Percentiles rank a stretch among this genome's conserved stretches.
Evolutionary conservation across 1,140 invertebrate species (phyloP).

Genomic region (Dendroctonus valens): DNA sequence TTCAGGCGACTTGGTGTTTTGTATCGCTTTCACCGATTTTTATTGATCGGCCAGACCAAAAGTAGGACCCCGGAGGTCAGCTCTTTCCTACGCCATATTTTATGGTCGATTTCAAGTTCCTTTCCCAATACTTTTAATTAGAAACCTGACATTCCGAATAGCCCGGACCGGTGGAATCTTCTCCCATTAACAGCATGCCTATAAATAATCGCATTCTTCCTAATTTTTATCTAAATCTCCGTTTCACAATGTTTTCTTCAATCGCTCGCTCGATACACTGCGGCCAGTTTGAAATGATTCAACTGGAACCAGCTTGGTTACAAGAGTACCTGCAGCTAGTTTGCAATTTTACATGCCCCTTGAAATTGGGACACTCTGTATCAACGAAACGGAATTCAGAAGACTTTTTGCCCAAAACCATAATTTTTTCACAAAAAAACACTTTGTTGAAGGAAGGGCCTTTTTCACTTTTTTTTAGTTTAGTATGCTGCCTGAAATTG

Average conservation of each 20-base stretch:
- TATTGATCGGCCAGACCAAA: slow-evolving; percentile 11
- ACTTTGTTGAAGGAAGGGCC: no score
- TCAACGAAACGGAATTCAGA: no score
- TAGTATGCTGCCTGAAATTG: no score
- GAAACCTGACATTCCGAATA: slow-evolving; percentile 24
- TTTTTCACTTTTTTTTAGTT: no score
- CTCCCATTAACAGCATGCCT: slow-evolving; percentile 27
- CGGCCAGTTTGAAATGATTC: not conserved
- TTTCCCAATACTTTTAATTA: slow-evolving; percentile 31
- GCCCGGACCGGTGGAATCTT: slow-evolving; percentile 21
- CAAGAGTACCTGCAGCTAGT: not conserved
- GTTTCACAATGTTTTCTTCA: slow-evolving; percentile 15
- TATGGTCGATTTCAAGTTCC: slow-evolving; percentile 20
- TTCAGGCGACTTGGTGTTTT: no score
- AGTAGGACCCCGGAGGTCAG: slow-evolving; percentile 24
- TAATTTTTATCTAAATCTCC: slow-evolving; percentile 29
- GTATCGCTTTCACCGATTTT: slow-evolving; percentile 11
- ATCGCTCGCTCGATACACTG: not conserved
- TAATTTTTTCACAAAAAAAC: no score
- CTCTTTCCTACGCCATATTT: slow-evolving; percentile 25
- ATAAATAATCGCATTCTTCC: slow-evolving; percentile 31
- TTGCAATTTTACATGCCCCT: no score
- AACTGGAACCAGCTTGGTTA: not conserved
- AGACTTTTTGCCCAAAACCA: no score
- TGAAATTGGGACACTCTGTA: no score